A percentile compares a stretch with the other conserved stretches of the same genome.
Conservation (phyloP, 2,888 invertebrate species). For the Phymatocera aterrima region DNA sequence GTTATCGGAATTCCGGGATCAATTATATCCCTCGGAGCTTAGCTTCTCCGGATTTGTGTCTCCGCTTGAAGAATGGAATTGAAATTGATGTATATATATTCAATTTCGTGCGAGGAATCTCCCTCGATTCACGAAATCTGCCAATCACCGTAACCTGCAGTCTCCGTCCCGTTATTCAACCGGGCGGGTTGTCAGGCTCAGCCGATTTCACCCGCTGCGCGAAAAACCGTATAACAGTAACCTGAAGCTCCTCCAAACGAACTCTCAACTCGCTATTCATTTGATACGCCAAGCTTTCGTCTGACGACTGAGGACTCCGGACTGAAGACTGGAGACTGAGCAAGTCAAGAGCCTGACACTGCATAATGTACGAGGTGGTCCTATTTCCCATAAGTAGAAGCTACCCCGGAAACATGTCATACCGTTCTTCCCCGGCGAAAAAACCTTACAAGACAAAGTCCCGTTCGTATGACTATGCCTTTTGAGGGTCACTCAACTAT, state of each 20-base stretch:
- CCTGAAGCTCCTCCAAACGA: background rate
- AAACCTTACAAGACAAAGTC: constrained; percentile 22
- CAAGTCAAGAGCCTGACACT: constrained; percentile 56
- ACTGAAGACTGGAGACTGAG: no score
- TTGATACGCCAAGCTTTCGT: constrained; percentile 56
- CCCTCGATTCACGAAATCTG: constrained; percentile 9
- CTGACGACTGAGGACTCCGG: no score
- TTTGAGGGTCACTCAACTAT: background rate
- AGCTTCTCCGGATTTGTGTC: background rate
- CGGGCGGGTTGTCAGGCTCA: background rate
- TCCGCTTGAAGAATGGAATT: background rate
- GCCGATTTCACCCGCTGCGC: background rate
- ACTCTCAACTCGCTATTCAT: constrained; percentile 45
- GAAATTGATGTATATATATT: background rate
- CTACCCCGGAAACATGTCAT: constrained; percentile 29
- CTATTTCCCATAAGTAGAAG: constrained; percentile 53
- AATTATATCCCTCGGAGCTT: background rate
- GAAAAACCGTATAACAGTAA: background rate
- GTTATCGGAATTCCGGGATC: background rate
- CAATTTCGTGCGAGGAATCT: background rate
- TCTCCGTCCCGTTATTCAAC: background rate
- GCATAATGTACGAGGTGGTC: constrained; percentile 55
- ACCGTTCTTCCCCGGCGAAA: background rate
- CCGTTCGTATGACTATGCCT: constrained; percentile 5
- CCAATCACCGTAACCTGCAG: constrained; percentile 11